Evolutionary conservation across 2,113 vertebrate genomes (phyloP), one percentile per base, ranked within the genome.

Genomic region (Arizona elegans): DNA sequence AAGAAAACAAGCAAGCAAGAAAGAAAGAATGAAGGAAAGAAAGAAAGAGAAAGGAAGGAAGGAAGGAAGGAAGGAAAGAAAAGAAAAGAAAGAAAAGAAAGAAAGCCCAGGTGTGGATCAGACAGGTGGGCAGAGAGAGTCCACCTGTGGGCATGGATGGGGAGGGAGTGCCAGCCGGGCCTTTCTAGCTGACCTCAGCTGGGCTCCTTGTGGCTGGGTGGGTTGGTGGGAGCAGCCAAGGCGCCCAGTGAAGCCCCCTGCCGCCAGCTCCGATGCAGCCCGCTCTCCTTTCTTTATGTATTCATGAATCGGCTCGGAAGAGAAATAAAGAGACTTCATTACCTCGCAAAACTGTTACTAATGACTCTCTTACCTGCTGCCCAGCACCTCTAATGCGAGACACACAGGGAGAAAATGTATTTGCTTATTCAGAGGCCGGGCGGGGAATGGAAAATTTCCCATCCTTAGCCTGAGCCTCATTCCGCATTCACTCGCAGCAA

Each of bases 311-410:
- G 97, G 97, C 97, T 98, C 96, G 98, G 97, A 97, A 98, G 98
- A 98, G 98, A 99, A 99, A 99, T 99, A 98, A 56, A 99, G 98
- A 98, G 98, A 98, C 97, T 99, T 99, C 98, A 99, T 99, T 99
- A 99, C 98, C 96, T 95, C 96, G 97, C 99, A 98, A 99, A 93
- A 99, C 98, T 99, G 99, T 99, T 99, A 99, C 99, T 99, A 99
- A 99, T 99, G 99, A 99, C 98, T 19, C 98, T 98, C 98, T 38
- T 99, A 99, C 99, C 99, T 99, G 99, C 98, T 97, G 98, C 98
- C 97, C 97, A 97, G 98, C 98, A 99, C 98, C 99, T 99, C 98
- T 98, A 99, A 99, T 99, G 99, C 98, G 99, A 99, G 98, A 99
- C 99, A 99, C 97, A 98, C 97, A 95, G 96, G 98, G 98, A 98